These are phyloP conservation scores for Heliothis peltigera DNA, from an alignment of 2,888 invertebrate genomes.

Conservation along the genomic window DNA sequence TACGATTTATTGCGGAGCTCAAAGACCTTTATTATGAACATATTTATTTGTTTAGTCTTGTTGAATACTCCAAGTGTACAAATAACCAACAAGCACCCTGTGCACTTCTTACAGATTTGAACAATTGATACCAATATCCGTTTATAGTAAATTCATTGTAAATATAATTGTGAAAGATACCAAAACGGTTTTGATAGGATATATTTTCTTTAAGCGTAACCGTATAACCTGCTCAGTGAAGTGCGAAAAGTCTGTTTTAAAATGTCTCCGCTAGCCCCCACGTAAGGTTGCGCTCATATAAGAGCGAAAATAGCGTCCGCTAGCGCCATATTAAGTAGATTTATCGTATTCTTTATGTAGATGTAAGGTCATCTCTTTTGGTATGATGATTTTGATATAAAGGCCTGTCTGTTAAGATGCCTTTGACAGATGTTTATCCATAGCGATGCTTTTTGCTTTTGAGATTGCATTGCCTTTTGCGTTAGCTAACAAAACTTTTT, in stretches of 20 bases:
- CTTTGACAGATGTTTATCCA: not conserved
- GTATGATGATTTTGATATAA: not conserved
- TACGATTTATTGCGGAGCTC: slow-evolving; percentile 9
- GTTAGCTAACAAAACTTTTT: slow-evolving; percentile 5
- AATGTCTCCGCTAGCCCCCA: slow-evolving; percentile 11
- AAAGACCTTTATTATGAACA: slow-evolving; percentile 5
- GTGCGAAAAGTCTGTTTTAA: slow-evolving; percentile 18
- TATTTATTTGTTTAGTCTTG: not conserved
- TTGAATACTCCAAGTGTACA: not conserved
- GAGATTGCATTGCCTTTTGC: not conserved
- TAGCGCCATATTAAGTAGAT: not conserved
- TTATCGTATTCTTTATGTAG: not conserved
- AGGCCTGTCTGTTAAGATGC: not conserved
- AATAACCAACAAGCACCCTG: not conserved
- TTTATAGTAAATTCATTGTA: not conserved
- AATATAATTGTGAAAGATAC: not conserved
- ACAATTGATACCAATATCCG: not conserved
- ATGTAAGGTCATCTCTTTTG: not conserved
- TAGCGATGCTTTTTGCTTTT: not conserved
- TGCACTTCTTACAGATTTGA: not conserved
- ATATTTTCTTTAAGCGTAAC: slow-evolving; percentile 24
- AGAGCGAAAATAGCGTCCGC: not conserved
- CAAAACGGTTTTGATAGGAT: not conserved
- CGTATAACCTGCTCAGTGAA: slow-evolving; percentile 26
- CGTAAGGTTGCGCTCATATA: slow-evolving; percentile 3